A percentile compares a stretch with the other conserved stretches of the same genome.
Evolutionary conservation across 30 jellyfish, hydroid and myxozoan species (phyloP).

Genomic region (Hydra vulgaris): DNA sequence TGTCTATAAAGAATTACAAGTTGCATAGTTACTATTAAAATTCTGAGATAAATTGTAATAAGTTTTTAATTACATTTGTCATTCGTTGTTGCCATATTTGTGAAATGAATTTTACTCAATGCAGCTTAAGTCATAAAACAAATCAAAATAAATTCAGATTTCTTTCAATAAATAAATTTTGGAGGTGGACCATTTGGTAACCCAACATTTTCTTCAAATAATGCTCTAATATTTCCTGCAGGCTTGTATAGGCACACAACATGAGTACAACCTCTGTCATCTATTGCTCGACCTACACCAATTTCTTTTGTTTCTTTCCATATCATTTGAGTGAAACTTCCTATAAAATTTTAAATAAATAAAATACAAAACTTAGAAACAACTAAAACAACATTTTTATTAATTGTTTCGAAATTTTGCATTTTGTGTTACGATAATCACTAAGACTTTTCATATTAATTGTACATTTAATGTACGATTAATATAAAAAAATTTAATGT

Average conservation of each 20-base stretch:
- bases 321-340: conserved; percentile 84
- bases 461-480: no score
- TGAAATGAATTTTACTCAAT: no score
- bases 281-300: conserved; percentile 91
- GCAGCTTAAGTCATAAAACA: background rate
- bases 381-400: background rate
- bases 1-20: no score
- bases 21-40: no score
- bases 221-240: conserved; percentile 85
- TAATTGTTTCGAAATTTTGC: no score
- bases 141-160: background rate
- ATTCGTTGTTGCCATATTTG: no score
- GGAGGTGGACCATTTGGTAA: conserved; percentile 48
- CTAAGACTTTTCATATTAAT: no score
- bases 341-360: conserved; percentile 43
- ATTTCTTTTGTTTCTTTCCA: conserved; percentile 74
- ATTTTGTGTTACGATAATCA: no score
- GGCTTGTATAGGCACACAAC: conserved; percentile 86
- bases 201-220: conserved; percentile 50
- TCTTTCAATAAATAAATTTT: background rate
- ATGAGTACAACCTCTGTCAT: conserved; percentile 56
- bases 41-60: no score
- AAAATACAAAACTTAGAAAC: background rate
- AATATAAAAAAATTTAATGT: no score
- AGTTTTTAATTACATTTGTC: no score